phyloP scores from a whole-genome alignment of 2,113 vertebrate species.

The Lichenostomus cassidix region DNA sequence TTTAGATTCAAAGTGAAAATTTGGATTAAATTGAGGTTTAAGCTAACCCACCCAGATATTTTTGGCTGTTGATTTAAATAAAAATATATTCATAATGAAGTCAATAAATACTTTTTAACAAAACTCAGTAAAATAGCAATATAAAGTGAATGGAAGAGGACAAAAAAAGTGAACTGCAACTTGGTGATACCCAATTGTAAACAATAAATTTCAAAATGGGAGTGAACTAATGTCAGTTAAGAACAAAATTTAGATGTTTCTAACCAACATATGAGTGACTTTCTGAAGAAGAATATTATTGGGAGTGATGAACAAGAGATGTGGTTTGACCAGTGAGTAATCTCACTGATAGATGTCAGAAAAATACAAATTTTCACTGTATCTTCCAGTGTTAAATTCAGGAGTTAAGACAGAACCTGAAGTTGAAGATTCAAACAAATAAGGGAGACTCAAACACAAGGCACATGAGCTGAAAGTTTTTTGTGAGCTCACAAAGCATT shows the following conservation, averaged over 20 bases:
- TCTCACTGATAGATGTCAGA: background rate
- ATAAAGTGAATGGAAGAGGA: background rate
- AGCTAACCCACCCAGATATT: background rate
- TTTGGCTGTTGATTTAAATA: background rate
- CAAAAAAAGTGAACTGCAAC: background rate
- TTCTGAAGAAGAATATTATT: background rate
- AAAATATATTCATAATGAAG: background rate
- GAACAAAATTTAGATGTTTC: background rate
- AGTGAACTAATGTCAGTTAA: background rate
- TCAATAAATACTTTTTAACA: background rate
- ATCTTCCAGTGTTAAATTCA: background rate
- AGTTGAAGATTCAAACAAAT: background rate
- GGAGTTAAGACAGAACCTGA: background rate
- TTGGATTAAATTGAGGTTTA: background rate
- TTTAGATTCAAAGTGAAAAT: background rate
- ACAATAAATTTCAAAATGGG: background rate
- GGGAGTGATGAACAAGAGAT: background rate
- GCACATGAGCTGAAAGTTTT: background rate
- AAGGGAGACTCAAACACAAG: background rate
- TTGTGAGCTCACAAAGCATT: background rate
- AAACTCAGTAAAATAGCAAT: background rate
- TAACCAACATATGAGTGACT: background rate
- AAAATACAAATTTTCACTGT: background rate
- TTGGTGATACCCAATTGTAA: rapidly evolving
- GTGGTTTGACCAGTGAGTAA: background rate